Percentiles rank a stretch among this genome's conserved stretches.
These are phyloP conservation scores for Takifugu flavidus DNA, from an alignment of 2,113 vertebrate genomes.

Conservation along the genomic window DNA sequence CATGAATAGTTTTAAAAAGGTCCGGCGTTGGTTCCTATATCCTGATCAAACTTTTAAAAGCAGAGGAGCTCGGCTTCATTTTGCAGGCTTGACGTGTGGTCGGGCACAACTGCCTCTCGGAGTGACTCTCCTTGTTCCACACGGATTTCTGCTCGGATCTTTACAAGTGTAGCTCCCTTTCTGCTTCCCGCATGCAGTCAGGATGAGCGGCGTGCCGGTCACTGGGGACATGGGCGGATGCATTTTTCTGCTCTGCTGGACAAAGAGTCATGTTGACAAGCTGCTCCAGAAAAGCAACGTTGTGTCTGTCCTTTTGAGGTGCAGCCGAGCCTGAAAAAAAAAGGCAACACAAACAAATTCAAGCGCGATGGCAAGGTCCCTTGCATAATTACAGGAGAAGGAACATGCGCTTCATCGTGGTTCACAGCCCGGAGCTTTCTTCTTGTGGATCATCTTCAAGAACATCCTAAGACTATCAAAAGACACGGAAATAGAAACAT, in stretches of 20 bases:
- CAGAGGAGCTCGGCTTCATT: conserved; percentile 12
- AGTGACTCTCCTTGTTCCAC: conserved; percentile 27
- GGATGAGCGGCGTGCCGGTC: conserved; percentile 36
- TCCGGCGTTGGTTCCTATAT: not conserved
- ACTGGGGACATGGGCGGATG: conserved; percentile 45
- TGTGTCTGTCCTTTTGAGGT: conserved; percentile 52
- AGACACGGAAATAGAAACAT: too few species aligned
- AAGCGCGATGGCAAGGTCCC: conserved; percentile 39
- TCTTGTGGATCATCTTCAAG: not conserved
- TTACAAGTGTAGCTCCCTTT: conserved; percentile 44
- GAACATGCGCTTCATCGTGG: conserved; percentile 40
- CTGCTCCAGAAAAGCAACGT: conserved; percentile 44
- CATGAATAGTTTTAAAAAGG: not conserved
- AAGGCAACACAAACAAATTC: conserved; percentile 60
- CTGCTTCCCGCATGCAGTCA: conserved; percentile 25
- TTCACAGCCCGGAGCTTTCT: conserved; percentile 19
- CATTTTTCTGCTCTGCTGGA: conserved; percentile 62
- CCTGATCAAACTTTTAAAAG: conserved; percentile 11
- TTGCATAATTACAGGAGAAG: conserved; percentile 37
- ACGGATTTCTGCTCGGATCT: conserved; percentile 26
- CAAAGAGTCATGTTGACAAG: conserved; percentile 57
- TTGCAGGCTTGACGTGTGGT: conserved; percentile 7
- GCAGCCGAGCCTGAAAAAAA: conserved; percentile 64
- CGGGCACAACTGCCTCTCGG: conserved; percentile 7
- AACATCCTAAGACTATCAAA: too few species aligned